Base-by-base conservation (phyloP, 2,113 vertebrate species). In the Daubentonia madagascariensis region DNA sequence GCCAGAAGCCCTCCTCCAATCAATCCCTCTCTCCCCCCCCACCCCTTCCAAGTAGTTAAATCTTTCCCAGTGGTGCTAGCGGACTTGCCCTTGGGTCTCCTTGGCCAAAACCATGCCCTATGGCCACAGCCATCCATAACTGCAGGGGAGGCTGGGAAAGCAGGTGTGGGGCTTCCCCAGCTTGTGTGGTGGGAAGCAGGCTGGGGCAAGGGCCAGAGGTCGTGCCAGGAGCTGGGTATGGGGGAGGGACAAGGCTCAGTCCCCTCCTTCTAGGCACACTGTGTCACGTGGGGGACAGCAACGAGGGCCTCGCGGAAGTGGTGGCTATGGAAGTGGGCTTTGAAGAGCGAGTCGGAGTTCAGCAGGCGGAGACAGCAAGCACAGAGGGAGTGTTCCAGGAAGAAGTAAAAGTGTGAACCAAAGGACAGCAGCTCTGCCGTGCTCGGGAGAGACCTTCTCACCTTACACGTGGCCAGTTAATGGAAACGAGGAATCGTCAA, bases 401-500 rank as follows among this genome's bases (percentile, higher is more conserved):
- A 6, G 63, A 68, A 18, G 35, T 11, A 0, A 4, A 18, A 79
- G 40, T 2, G 0, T 8, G 43, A 35, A 54, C 28, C 2, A 16
- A 0, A 8, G 67, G 22, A 0, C 6, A 14, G 67, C 57, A 0
- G 37, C 14, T 25, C 17, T 40, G 32, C 92, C 0, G 1, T 2
- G 32, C 40, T 48, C 25, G 0, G 40, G 54, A 25, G 23, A 32
- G 0, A 0, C 52, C 67, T 14, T 8, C 28, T 14, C 54, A 0
- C 1, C 8, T 25, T 67, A 59, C 32, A 0, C 3, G 0, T 11
- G 30, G 78, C 23, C 57, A 0, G 4, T 30, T 13, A 1, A 0
- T 8, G 1, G 67, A 37, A 18, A 20, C 0, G 1, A 1, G 37
- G 65, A 1, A 3, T 54, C 4, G 1, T 18, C 1, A 63, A 50